These are phyloP conservation scores for Abramis brama DNA, from an alignment of 2,113 vertebrate genomes.

Conservation along the genomic window DNA sequence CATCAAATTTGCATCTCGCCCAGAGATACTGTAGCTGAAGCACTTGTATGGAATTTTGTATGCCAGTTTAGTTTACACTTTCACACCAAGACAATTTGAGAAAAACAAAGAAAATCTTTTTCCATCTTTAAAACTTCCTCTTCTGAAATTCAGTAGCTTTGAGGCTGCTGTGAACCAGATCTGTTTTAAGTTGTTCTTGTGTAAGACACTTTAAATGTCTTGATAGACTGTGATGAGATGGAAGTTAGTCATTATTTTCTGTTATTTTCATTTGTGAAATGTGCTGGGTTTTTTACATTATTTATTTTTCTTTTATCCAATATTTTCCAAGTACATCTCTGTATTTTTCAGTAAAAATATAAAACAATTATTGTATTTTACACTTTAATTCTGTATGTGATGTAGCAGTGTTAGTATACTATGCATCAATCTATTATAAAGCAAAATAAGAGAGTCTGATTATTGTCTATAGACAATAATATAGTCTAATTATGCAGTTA, in stretches of 20 bases:
- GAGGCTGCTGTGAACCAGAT: background rate
- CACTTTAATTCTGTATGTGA: background rate
- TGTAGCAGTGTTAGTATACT: background rate
- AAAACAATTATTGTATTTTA: background rate
- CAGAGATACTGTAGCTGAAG: background rate
- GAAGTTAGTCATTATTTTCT: background rate
- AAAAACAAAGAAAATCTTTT: background rate
- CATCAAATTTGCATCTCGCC: background rate
- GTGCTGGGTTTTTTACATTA: background rate
- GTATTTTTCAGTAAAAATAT: background rate
- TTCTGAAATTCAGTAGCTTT: background rate
- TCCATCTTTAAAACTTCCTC: background rate
- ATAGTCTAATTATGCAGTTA: background rate
- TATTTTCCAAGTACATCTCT: background rate
- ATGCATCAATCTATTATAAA: background rate
- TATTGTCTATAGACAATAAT: too few relatives aligned
- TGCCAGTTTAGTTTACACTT: background rate
- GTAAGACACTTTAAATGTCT: background rate
- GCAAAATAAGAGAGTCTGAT: background rate
- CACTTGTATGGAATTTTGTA: background rate
- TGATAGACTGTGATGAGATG: background rate
- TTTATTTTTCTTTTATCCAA: background rate
- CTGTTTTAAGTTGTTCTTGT: conserved; percentile 4
- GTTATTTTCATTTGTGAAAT: background rate
- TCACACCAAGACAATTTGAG: background rate